Base-by-base conservation (phyloP, 2,797 vertebrate species). In the Clarias fuscus region DNA sequence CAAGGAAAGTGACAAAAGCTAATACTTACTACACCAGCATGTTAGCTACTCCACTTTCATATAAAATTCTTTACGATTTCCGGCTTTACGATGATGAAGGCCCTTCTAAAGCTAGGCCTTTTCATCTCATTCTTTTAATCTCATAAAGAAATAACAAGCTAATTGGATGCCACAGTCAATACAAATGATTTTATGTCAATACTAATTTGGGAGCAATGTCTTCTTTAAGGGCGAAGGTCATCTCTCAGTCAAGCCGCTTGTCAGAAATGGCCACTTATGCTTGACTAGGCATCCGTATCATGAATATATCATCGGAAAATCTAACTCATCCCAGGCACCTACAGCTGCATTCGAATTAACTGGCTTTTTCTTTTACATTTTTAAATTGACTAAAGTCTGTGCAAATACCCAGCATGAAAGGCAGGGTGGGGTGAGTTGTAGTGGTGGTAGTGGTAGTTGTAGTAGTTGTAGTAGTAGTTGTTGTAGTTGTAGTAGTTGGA, bases 341-440 rank as follows among this genome's bases (percentile, higher is more conserved):
- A 61, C 5, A 43, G 71, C 62, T 48, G 53, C 2, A 0, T 75
- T 83, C 70, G 10, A 78, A 62, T 65, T 27, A 58, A 73, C 76
- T 78, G 72, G 56, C 11, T 40, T 67, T 17, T 68, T 17, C 72
- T 71, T 86, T 71, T 14, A 70, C 11, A 33, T 18, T 65, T 68
- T 82, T 68, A 2, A 33, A 56, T 77, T 40, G 30, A 62, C 53
- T 85, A 78, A 76, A 48, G 78, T 85, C 79, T 85, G 65, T 86
- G 80, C 37, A 88, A 93, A 94, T 96, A 96, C 95, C 95, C 93
- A 93, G 90, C 85, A 94, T 92, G 89, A 93, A 84, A 86, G 92
- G 71, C 6, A 84, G 61, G 18, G 90, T 82, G n/a, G 91, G 92
- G 62, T 91, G 78, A 77, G 90, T 80, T 88, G 91, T 79, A 88